Evolutionary conservation across 2,797 vertebrate species (phyloP), one percentile per base, ranked within the genome.

Genomic region (Rallus crepitans): DNA sequence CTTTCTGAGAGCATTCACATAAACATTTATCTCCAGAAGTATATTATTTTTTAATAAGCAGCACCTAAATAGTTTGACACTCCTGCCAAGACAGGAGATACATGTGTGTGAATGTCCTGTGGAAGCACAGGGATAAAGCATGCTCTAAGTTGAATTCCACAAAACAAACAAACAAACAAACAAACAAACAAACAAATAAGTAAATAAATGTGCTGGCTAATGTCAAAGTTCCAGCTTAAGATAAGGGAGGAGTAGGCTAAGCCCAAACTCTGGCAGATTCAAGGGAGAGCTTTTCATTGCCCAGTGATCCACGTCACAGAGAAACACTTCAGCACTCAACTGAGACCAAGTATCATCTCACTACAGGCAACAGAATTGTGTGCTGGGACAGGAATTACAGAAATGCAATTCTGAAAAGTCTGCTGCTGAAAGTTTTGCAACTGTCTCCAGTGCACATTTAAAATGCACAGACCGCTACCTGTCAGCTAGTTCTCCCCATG

Each of bases 351-450:
- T 7, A 23, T 70, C 33, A 61, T 30, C 24, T 68, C 86, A 65
- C 33, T 47, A 23, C 30, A 68, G 17, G 33, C 30, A 69, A 27
- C 8, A 63, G 23, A 40, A 12, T 64, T 3, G 0, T 1, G 1
- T 7, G 52, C 2, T 52, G 69, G 48, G n/a, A 35, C 15, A 75
- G 55, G 37, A 50, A 50, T 12, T 33, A 25, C 0, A 79, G 40
- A 70, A 94, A 71, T 20, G 3, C 3, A 64, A 9, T 24, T 86
- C 61, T 50, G 69, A 57, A 82, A 79, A 5, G 88, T 78, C 19
- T 47, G 13, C 23, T 65, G 14, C 50, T 92, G 31, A 13, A 72
- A 78, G 31, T 31, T 17, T 75, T 50, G 30, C 12, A 81, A 7
- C 11, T 35, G 28, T 11, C 28, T 73, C 50, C 68, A 48, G 24